These are phyloP conservation scores for Pteropus alecto DNA, from an alignment of 2,113 vertebrate species.

Conservation along the genomic window DNA sequence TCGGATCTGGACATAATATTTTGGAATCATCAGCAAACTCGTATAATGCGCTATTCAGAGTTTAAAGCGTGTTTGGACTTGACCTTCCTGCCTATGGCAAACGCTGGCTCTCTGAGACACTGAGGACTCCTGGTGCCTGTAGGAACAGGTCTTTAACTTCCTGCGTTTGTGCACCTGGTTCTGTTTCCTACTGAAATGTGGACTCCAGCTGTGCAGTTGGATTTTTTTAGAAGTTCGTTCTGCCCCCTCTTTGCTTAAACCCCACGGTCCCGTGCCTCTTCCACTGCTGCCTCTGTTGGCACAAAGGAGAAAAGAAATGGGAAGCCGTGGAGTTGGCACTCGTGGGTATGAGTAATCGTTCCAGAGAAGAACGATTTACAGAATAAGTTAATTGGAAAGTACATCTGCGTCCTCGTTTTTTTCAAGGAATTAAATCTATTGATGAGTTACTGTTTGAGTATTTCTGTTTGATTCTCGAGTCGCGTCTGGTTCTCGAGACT, in stretches of 20 bases:
- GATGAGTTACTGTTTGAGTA: background rate
- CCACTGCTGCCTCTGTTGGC: background rate
- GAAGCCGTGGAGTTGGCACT: background rate
- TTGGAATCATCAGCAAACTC: background rate
- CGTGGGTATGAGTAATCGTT: background rate
- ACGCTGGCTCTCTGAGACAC: no score
- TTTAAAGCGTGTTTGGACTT: background rate
- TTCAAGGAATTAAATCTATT: background rate
- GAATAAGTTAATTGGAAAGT: background rate
- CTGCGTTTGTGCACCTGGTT: background rate
- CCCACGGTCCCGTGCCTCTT: background rate
- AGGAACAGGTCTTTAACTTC: background rate
- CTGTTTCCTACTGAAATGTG: background rate
- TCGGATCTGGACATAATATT: background rate
- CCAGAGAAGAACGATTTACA: background rate
- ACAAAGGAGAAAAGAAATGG: background rate
- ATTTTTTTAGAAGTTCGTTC: background rate
- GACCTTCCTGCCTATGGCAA: background rate
- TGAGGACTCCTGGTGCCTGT: no score
- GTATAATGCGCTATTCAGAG: background rate
- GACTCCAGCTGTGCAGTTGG: background rate
- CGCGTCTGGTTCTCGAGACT: background rate
- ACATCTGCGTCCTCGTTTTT: background rate
- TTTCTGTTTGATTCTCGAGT: conserved; percentile 11
- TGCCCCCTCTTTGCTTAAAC: background rate